A percentile compares a stretch with the other conserved stretches of the same genome.
These are phyloP conservation scores for Vanessa cardui DNA, from an alignment of 2,888 invertebrate species.

Conservation along the genomic window DNA sequence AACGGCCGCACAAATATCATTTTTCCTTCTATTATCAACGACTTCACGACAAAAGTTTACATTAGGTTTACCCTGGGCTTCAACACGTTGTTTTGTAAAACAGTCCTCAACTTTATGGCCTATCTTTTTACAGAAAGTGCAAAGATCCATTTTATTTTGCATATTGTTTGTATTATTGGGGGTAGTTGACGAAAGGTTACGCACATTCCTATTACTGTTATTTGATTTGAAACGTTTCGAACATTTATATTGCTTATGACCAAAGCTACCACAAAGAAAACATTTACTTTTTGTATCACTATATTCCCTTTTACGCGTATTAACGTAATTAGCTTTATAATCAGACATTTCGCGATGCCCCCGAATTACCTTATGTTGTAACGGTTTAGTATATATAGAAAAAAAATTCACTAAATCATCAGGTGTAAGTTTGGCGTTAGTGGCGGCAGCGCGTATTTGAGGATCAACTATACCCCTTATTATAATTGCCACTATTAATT, in stretches of 20 bases:
- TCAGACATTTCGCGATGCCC: no score
- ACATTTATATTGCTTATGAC: conserved; percentile 4
- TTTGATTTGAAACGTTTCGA: conserved; percentile 1
- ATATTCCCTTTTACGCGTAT: conserved; percentile 2
- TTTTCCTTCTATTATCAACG: not conserved
- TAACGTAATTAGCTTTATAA: conserved; percentile 1
- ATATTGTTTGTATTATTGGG: no score
- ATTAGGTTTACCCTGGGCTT: conserved; percentile 1
- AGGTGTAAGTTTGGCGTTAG: conserved; percentile 10
- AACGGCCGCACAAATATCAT: conserved; percentile 2
- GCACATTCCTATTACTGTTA: not conserved
- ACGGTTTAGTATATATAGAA: conserved; percentile 6
- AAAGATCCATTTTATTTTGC: not conserved
- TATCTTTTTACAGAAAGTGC: conserved; percentile 2
- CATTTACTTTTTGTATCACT: conserved; percentile 2
- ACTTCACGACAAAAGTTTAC: conserved; percentile 2
- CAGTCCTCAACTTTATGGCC: conserved; percentile 2
- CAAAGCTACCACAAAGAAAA: not conserved
- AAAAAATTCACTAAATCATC: conserved; percentile 11
- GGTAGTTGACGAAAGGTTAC: not conserved
- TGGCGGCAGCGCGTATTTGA: conserved; percentile 8
- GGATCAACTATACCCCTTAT: conserved; percentile 20
- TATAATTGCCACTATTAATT: conserved; percentile 37
- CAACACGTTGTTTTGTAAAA: conserved; percentile 3
- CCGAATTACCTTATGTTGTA: not conserved